Evolutionary conservation across 1,140 invertebrate species (phyloP), one percentile per base, ranked within the genome.

Genomic region (Heliconius congener): DNA sequence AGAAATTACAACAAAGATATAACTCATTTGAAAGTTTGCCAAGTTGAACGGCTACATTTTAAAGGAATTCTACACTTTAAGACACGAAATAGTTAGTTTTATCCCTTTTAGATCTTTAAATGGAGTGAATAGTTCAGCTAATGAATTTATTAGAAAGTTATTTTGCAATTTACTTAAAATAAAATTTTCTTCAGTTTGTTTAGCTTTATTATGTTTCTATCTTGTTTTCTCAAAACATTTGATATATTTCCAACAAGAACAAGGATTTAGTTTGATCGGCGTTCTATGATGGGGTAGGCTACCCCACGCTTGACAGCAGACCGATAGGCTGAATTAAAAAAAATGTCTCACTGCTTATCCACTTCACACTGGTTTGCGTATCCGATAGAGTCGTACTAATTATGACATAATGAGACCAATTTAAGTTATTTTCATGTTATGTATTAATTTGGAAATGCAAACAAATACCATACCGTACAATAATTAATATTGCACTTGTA

Each of bases 1-100:
- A 66, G 60, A 27, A 30, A 30, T 66, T 66, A 66, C 60, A 66
- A 66, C 11, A 66, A 66, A 30, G 60, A 66, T 66, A 30, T 30
- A 66, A 66, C 11, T 66, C 9, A 66, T 66, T 60, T 66, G 60
- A 66, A 30, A 27, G 23, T 30, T 66, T 66, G 60, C 60, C 60
- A 66, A 66, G 60, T 66, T 30, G 13, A 66, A 66, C 11, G 60
- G 27, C 9, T 11, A 55, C 52, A 60, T 8, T 60, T n/a, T 60
- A n/a, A 37, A 60, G n/a, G 55, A 60, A 60, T 60, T 23, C 8
- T 11, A 23, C 55, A 66, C 9, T 66, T 66, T 66, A 66, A 57
- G n/a, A 57, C 19, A 18, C 6, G 9, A 57, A 57, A 2, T 57
- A 23, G n/a, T 55, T 55, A n/a, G 52, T 23, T 57, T 57, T 57